These are phyloP conservation scores for Eubucco bourcierii DNA, from an alignment of 2,113 vertebrate genomes.

Conservation along the genomic window DNA sequence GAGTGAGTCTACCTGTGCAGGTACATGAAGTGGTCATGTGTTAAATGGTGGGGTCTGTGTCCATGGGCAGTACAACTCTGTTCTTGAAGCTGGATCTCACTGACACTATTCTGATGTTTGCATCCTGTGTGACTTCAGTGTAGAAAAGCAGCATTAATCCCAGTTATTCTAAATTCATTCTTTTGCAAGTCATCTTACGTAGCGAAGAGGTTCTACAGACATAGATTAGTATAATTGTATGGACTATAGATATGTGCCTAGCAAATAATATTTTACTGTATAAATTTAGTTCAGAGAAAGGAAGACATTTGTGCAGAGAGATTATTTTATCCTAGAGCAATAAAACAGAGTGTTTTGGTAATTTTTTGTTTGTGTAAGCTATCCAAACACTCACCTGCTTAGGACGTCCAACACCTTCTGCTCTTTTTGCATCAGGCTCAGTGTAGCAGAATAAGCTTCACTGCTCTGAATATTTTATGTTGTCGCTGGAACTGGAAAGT, in stretches of 20 bases:
- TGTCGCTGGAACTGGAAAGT: background rate
- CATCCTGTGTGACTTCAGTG: background rate
- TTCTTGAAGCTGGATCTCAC: background rate
- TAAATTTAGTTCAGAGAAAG: background rate
- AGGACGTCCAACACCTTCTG: background rate
- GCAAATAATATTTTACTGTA: rapidly evolving
- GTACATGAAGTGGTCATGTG: background rate
- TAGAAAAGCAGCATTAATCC: background rate
- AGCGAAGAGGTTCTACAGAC: background rate
- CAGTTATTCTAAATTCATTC: background rate
- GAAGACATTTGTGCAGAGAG: background rate
- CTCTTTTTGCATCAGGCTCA: background rate
- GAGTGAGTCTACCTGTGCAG: background rate
- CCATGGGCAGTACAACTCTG: background rate
- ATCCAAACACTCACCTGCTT: background rate
- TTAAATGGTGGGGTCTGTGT: background rate
- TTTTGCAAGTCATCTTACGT: background rate
- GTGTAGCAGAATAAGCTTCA: background rate
- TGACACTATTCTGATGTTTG: background rate
- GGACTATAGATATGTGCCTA: background rate
- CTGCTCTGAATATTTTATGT: background rate
- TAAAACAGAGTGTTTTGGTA: background rate
- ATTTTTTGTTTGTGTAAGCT: background rate
- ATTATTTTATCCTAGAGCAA: background rate
- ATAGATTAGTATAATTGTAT: background rate